Evolutionary conservation across 2,113 vertebrate species (phyloP).

Genomic region (Elephantulus edwardii): DNA sequence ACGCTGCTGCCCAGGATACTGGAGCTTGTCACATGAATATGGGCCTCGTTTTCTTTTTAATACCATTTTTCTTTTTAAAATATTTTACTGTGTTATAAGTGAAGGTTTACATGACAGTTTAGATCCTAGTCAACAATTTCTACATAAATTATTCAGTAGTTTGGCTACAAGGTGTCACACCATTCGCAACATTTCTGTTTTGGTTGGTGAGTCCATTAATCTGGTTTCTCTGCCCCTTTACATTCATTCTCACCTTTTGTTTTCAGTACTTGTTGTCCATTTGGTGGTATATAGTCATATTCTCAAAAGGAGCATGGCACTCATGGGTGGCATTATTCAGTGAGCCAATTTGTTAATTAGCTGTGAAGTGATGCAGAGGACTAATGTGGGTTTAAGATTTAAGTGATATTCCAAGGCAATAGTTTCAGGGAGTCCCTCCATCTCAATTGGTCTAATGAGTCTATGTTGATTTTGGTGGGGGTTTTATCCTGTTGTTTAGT

Average conservation of each 20-base stretch:
- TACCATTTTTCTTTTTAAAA: neutral
- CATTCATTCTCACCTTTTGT: neutral
- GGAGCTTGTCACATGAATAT: neutral
- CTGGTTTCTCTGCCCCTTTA: neutral
- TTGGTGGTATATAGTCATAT: neutral
- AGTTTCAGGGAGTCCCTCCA: neutral
- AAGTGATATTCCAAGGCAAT: neutral
- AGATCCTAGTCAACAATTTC: neutral
- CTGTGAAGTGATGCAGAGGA: neutral
- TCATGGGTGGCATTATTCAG: neutral
- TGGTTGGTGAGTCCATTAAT: neutral
- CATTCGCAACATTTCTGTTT: neutral
- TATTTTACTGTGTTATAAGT: neutral
- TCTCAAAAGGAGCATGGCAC: neutral
- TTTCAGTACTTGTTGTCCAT: neutral
- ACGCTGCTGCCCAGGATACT: neutral
- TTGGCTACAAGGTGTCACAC: neutral
- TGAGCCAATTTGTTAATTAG: neutral
- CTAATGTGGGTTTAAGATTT: neutral
- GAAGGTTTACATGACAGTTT: neutral
- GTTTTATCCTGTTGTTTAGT: too few relatives aligned
- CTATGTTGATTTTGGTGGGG: neutral
- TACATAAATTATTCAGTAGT: neutral
- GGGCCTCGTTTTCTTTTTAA: neutral
- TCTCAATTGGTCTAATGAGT: neutral